Base-by-base conservation (phyloP, 64 coral and sea anemone genomes). In the Montipora foliosa region DNA sequence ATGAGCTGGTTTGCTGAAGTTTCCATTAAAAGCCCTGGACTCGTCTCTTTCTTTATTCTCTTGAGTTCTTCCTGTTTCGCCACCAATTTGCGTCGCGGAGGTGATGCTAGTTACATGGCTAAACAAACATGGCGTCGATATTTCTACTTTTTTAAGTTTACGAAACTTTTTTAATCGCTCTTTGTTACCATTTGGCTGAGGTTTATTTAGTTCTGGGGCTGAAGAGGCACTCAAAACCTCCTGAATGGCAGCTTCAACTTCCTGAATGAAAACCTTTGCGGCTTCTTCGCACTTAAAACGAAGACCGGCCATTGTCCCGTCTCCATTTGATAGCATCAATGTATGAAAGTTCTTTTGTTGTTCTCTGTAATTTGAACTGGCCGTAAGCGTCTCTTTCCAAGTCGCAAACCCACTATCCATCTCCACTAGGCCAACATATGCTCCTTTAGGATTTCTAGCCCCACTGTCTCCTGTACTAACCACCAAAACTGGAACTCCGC, bases 61-160 rank as follows among this genome's bases (percentile, higher is more conserved):
- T 80, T 93, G 52, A 46, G 48, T 59, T 58, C 68, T 80, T 67
- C 77, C 76, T 67, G 68, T 57, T 57, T 81, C 84, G 44, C 84
- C 92, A 24, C 84, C 92, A 8, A 97, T 93, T 79, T 82, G 73
- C 20, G 96, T 97, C 0, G 92, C 83, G 3, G 95, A 80, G 4
- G 95, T 99, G 14, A 99, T 99, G 79, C 95, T 99, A 0, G 98
- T 99, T 29, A 99, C 98, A 93, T 99, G 98, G 24, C 95, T 99
- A 78, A 99, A 99, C 15, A 99, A 92, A 94, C 98, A 99, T 24
- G 98, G 98, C 5, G 91, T 99, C 53, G 98, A 99, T 80, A 99
- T 99, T 89, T 99, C 98, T 13, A 92, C 93, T 75, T 99, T 99
- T 83, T 99, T 99, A 67, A 99, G 88, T 76, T 99, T 99, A 8